Evolutionary conservation across 1,140 invertebrate genomes (phyloP).

Genomic region (Melanaphis sacchari): DNA sequence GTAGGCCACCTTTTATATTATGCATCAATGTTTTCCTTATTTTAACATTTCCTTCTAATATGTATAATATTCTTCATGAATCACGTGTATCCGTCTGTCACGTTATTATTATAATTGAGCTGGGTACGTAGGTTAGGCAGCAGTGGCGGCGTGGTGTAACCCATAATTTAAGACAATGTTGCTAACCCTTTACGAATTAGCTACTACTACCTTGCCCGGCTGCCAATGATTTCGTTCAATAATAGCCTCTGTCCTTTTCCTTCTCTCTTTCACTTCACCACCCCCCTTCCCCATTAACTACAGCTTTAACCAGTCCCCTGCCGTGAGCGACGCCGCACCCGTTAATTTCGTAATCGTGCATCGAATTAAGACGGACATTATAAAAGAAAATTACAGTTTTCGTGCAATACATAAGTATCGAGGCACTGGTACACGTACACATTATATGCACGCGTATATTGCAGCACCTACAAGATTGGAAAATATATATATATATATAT

Average conservation of each 20-base stretch:
- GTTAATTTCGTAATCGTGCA: constrained; percentile 57
- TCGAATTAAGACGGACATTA: constrained; percentile 41
- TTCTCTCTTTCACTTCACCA: background rate
- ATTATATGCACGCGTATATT: background rate
- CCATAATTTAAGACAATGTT: constrained; percentile 56
- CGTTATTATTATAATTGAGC: constrained; percentile 56
- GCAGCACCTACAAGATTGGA: background rate
- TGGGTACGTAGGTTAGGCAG: background rate
- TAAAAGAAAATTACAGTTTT: constrained; percentile 52
- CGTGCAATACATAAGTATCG: constrained; percentile 45
- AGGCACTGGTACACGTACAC: constrained; percentile 26
- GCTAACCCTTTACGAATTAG: constrained; percentile 56
- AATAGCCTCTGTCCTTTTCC: constrained; percentile 39
- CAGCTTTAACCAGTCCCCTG: constrained; percentile 4
- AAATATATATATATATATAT: background rate
- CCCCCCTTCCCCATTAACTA: background rate
- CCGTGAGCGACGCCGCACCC: constrained; percentile 46
- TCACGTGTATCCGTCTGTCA: constrained; percentile 49
- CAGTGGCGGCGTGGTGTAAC: background rate
- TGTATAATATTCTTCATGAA: constrained; percentile 37
- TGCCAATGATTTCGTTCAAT: constrained; percentile 55
- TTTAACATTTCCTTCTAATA: constrained; percentile 25
- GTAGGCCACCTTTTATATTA: background rate
- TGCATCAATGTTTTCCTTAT: constrained; percentile 2
- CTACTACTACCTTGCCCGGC: constrained; percentile 34